Conservation (phyloP, 2,113 vertebrate species). For the Daubentonia madagascariensis region DNA sequence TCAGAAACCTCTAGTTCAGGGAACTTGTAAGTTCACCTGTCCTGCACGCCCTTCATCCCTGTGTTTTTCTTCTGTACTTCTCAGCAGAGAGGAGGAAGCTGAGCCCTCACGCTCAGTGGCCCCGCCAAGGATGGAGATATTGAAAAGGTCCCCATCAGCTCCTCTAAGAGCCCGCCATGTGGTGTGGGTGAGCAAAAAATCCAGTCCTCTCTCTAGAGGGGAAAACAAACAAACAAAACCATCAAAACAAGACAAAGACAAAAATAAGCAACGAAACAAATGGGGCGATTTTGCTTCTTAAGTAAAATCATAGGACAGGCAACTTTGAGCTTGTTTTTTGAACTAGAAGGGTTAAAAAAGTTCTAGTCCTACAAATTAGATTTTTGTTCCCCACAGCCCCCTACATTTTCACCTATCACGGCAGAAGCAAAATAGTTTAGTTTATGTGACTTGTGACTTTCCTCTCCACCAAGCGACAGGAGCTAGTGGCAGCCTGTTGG, state of each 20-base stretch:
- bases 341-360: not conserved
- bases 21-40: not conserved
- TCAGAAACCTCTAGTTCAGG: not conserved
- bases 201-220: not conserved
- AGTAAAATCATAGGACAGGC: not conserved
- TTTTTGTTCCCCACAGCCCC: not conserved
- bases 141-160: not conserved
- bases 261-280: not conserved
- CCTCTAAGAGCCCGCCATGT: not conserved
- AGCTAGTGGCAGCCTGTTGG: not conserved
- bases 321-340: not conserved
- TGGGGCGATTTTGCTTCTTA: not conserved
- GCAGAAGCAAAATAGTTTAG: not conserved
- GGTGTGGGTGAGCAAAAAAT: not conserved
- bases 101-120: not conserved
- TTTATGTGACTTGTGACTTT: not conserved
- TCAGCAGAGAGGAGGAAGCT: not conserved
- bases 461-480: rapidly evolving
- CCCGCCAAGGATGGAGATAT: rapidly evolving
- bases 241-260: not conserved
- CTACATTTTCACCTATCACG: not conserved
- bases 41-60: rapidly evolving
- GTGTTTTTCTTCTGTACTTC: rapidly evolving
- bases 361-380: not conserved
- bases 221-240: not conserved